These are phyloP conservation scores for Mellivora capensis DNA, from an alignment of 2,113 vertebrate genomes.

Conservation along the genomic window DNA sequence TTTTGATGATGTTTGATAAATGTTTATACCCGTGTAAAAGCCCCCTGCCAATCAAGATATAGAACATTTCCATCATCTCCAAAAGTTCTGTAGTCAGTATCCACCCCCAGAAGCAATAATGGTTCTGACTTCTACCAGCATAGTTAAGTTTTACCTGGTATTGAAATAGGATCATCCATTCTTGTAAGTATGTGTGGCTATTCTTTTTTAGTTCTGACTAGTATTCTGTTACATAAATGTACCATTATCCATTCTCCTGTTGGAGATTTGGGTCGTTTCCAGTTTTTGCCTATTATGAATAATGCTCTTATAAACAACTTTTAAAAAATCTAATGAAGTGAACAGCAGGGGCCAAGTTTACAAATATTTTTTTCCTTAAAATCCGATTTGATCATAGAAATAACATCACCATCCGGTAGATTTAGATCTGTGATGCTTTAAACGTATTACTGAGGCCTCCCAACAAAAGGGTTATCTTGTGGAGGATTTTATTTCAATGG, in stretches of 20 bases:
- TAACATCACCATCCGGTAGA: background rate
- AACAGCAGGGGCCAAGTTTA: background rate
- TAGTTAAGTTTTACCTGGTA: background rate
- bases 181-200: background rate
- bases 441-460: background rate
- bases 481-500: background rate
- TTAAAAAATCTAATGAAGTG: background rate
- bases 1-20: background rate
- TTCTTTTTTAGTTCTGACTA: background rate
- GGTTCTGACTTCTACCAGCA: background rate
- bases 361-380: background rate
- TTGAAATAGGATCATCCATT: background rate
- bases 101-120: background rate
- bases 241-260: background rate
- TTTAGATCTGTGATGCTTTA: background rate
- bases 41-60: background rate
- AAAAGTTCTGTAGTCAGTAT: background rate
- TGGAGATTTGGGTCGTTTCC: background rate
- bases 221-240: background rate
- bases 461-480: background rate
- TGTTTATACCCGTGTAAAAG: background rate
- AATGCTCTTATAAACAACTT: background rate
- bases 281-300: constrained; percentile 14
- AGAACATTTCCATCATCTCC: background rate
- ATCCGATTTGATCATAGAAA: constrained; percentile 1